Base-by-base conservation (phyloP, 2,888 invertebrate genomes). In the Mesodorylaimus sp. region DNA sequence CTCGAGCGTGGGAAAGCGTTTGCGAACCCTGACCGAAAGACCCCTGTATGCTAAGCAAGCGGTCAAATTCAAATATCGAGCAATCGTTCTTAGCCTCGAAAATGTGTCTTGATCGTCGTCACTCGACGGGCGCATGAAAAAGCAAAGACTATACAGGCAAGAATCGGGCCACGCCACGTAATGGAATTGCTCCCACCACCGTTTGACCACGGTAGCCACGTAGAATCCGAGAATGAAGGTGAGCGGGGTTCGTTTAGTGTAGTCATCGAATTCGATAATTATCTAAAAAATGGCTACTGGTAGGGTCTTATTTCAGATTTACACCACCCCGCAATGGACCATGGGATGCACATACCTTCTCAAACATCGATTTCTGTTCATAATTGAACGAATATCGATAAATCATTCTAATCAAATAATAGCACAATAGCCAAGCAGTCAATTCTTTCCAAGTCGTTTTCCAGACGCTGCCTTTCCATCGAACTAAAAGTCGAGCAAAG, bases 1-100 rank as follows among this genome's bases (percentile, higher is more conserved):
- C 28, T 65, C 62, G 28, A 67, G 50, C 1, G 64, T 65, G 0
- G 71, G 70, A 54, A 68, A 71, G 19, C 68, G 54, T 53, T 66
- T 66, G 2, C 51, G 43, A 2, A 52, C 49, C 29, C 58, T 48
- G 21, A 52, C 27, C 2, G 48, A 51, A n/a, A 55, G 39, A 3
- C 46, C 43, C 10, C 47, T 28, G 58, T 58, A 59, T 1, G 57
- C 56, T 13, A 60, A 53, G 0, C 58, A 59, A 7, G 54, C 53
- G 5, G 60, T 57, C 36, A 58, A 46, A 47, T 58, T 58, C 25
- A 58, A 44, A 48, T 60, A 59, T 19, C 60, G 50, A 16, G 59
- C 60, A n/a, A 59, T 55, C 26, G 54, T 55, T 47, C 58, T 58
- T 3, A 58, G 56, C 19, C 50, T 52, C 1, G 47, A 49, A 3